A percentile compares a stretch with the other conserved stretches of the same genome.
These are phyloP conservation scores for Poliocrania exsul DNA, from an alignment of 2,797 vertebrate species.

Conservation along the genomic window DNA sequence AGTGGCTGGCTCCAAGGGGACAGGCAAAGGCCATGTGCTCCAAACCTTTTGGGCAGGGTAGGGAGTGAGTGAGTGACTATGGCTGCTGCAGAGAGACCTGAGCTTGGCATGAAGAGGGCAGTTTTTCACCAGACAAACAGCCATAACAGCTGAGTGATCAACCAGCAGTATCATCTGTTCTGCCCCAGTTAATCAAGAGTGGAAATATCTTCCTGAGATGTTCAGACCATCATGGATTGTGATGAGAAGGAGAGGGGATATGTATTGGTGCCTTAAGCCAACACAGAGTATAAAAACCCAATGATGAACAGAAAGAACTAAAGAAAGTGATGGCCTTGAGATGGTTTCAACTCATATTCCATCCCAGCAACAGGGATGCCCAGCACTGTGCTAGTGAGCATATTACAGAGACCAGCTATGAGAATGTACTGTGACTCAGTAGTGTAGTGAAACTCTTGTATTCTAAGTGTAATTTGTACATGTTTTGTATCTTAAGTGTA, in stretches of 20 bases:
- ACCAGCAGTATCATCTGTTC: background rate
- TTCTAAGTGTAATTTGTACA: background rate
- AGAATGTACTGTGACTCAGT: background rate
- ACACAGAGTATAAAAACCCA: background rate
- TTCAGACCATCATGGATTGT: background rate
- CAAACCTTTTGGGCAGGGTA: background rate
- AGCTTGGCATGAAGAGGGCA: background rate
- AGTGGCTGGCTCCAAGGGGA: background rate
- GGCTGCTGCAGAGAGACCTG: background rate
- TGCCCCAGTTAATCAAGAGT: background rate
- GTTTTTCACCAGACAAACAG: background rate
- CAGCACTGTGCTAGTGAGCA: background rate
- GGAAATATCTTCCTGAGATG: background rate
- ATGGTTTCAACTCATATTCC: background rate
- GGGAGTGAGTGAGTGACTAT: background rate
- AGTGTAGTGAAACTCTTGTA: background rate
- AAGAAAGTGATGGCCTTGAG: background rate
- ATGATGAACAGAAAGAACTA: background rate
- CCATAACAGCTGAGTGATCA: fast-evolving
- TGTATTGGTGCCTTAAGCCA: background rate
- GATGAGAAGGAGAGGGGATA: fast-evolving
- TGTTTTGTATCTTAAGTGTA: background rate
- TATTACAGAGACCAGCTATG: background rate
- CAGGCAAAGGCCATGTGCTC: background rate
- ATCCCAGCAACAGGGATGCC: background rate